Evolutionary conservation across 1,140 invertebrate species (phyloP).

Genomic region (Tribolium castaneum): DNA sequence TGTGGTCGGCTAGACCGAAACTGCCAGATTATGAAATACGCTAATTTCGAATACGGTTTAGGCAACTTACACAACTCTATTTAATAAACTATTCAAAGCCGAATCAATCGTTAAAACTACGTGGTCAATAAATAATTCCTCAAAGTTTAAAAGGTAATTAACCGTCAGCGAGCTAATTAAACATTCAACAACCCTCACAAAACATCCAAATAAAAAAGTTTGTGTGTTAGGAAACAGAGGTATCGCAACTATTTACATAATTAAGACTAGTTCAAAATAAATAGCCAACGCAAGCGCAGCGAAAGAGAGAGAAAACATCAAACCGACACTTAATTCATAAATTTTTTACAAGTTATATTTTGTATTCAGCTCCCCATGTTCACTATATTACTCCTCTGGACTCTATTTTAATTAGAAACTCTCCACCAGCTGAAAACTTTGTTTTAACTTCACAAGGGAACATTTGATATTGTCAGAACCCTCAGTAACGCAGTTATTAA

Average conservation of each 20-base stretch:
- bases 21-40: constrained; percentile 19
- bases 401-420: constrained; percentile 35
- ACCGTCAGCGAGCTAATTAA: neutral
- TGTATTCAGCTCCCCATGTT: constrained; percentile 31
- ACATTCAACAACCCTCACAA: neutral
- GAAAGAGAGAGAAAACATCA: constrained; percentile 2
- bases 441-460: constrained; percentile 25
- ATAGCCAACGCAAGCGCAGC: neutral
- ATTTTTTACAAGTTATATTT: constrained; percentile 23
- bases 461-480: constrained; percentile 14
- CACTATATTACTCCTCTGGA: constrained; percentile 25
- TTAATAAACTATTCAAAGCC: neutral
- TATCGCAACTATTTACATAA: constrained; percentile 5
- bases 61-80: constrained; percentile 11
- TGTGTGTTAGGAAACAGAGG: neutral
- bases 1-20: constrained; percentile 14
- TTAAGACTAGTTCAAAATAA: neutral
- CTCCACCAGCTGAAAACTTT: constrained; percentile 27
- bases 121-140: constrained; percentile 24
- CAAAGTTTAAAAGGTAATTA: constrained; percentile 24
- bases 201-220: neutral
- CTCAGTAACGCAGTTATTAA: constrained; percentile 14
- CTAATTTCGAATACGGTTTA: neutral
- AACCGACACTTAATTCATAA: constrained; percentile 20
- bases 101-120: constrained; percentile 12